Base-by-base conservation (phyloP, 2,888 invertebrate genomes). In the Cyclophora albipunctata region DNA sequence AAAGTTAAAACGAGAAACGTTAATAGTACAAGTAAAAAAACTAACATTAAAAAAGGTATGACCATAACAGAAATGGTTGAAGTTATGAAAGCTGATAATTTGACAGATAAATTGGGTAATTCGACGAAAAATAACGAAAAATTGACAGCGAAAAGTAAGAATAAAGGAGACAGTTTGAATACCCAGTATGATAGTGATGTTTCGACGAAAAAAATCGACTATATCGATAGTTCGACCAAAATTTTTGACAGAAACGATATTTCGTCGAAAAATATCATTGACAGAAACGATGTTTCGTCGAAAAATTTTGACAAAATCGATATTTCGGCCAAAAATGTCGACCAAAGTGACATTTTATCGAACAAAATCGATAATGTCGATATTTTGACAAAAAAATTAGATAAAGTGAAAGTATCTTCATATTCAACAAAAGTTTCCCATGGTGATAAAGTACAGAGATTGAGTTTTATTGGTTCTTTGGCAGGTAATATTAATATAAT, bases 401-500 rank as follows among this genome's bases (percentile, higher is more conserved):
- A 71, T 41, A 69, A 59, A 59, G 73, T 79, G 2, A 47, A 59
- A 0, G 62, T 78, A 0, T 71, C 71, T n/a, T 67, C 74, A 0
- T 51, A 3, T 48, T 37, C 37, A 5, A 5, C 37, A 5, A 37
- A 37, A 37, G 37, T 37, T 37, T 37, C 4, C 5, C 4, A 37
- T 5, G 4, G 55, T 44, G 66, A 71, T n/a, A 60, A 55, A 48
- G 60, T 73, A 3, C 76, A 69, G 52, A 75, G 78, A 45, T 73
- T 90, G 5, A 85, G 81, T 60, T 91, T 91, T 66, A 69, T 91
- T 52, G 90, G 84, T 46, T 91, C 91, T 45, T 75, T 91, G 54
- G 90, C 90, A 68, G 89, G 91, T 91, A 75, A 58, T 49, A 40
- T 34, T n/a, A 43, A 48, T 41, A 6, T 43, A 45, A 20, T 20